Evolutionary conservation across 2,113 vertebrate genomes (phyloP).

Genomic region (Desmodus rotundus): DNA sequence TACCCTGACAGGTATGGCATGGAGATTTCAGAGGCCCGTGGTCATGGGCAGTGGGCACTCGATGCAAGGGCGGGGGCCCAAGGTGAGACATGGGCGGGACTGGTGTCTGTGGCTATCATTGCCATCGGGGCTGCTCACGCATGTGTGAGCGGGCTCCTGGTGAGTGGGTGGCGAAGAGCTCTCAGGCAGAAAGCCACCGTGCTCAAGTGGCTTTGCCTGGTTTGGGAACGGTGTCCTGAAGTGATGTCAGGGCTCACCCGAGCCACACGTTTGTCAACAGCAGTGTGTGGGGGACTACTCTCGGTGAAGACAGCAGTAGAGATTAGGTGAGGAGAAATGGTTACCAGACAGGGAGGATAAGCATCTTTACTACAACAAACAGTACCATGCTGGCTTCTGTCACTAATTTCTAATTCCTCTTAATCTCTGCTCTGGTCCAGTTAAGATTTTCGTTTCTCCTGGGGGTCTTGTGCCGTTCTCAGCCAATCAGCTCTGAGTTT

Average conservation of each 20-base stretch:
- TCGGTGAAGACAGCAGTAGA: not conserved
- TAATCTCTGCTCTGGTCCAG: not conserved
- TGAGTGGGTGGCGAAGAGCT: not conserved
- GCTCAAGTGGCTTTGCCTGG: not conserved
- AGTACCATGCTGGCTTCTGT: not conserved
- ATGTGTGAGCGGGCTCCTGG: not conserved
- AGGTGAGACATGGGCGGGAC: constrained; percentile 70
- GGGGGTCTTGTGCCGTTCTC: no score
- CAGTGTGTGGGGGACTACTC: not conserved
- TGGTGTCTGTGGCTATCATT: constrained; percentile 68
- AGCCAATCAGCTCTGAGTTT: not conserved
- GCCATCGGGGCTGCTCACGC: not conserved
- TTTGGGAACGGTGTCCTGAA: not conserved
- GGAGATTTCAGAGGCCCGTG: constrained; percentile 64
- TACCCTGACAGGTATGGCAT: constrained; percentile 63
- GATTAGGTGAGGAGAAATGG: not conserved
- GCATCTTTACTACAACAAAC: not conserved
- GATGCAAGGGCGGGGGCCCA: constrained; percentile 67
- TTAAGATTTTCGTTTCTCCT: not conserved
- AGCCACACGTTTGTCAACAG: not conserved
- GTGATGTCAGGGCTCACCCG: not conserved
- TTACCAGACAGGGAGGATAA: not conserved
- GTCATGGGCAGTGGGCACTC: constrained; percentile 64
- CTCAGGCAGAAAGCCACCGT: not conserved
- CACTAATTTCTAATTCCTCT: not conserved